Conservation (phyloP, 2,797 vertebrate genomes). For the Ibycter americanus region DNA sequence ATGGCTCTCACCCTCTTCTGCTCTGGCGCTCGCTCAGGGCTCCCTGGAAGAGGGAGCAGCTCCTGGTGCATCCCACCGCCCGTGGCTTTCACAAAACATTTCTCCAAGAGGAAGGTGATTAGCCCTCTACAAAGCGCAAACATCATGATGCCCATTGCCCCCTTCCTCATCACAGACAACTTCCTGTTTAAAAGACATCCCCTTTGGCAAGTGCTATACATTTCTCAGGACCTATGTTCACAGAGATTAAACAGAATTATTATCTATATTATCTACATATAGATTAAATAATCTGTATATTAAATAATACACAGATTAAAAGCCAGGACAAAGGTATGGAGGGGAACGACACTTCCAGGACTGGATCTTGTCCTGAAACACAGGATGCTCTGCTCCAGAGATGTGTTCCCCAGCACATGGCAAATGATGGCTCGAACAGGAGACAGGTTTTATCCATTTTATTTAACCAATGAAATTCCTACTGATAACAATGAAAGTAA, state of each 20-base stretch:
- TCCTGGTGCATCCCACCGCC: background rate
- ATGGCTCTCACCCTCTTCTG: background rate
- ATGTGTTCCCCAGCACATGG: background rate
- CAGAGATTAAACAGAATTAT: background rate
- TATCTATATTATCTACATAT: background rate
- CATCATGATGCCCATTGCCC: fast-evolving
- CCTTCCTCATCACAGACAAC: background rate
- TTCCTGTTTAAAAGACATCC: background rate
- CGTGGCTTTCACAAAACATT: background rate
- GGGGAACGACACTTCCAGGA: background rate
- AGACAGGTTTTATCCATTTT: conserved; percentile 76
- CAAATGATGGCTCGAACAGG: background rate
- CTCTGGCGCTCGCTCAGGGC: background rate
- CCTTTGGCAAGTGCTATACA: background rate
- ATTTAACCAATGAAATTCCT: conserved; percentile 85
- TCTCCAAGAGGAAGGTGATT: background rate
- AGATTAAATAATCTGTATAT: background rate
- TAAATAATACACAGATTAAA: background rate
- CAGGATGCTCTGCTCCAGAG: background rate
- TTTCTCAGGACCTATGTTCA: background rate
- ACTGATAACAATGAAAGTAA: conserved; percentile 84
- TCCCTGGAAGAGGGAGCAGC: background rate
- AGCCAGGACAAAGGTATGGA: background rate
- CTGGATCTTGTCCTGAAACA: background rate
- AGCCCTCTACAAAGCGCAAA: background rate